A percentile compares a stretch with the other conserved stretches of the same genome.
phyloP scores from a whole-genome alignment of 1,140 invertebrate species.

The Bombus waltoni region DNA sequence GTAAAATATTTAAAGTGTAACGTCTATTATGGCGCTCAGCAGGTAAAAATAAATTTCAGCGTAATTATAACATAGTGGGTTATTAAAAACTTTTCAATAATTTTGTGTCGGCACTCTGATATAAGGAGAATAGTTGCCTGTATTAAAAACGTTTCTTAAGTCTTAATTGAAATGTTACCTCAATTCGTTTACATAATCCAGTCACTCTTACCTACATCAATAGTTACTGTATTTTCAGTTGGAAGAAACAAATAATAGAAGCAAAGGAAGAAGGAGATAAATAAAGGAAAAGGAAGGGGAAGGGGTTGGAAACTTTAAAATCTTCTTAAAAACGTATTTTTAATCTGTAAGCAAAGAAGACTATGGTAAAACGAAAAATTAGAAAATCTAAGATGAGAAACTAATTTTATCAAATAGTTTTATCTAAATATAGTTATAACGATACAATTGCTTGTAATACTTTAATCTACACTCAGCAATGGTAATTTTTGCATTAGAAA shows the following conservation, averaged over 20 bases:
- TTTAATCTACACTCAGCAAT: background rate
- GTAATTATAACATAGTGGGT: background rate
- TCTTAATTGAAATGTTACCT: slow-evolving; percentile 36
- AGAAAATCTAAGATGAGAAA: background rate
- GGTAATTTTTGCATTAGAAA: background rate
- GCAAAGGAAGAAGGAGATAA: background rate
- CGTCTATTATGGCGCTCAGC: no score
- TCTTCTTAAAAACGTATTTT: background rate
- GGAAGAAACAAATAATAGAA: background rate
- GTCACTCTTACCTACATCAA: background rate
- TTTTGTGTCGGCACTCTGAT: background rate
- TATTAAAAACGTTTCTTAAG: background rate
- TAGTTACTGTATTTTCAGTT: slow-evolving; percentile 6
- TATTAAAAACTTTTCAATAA: background rate
- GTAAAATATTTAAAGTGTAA: no score
- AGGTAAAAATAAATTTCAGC: no score
- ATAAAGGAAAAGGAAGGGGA: background rate
- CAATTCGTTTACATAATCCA: slow-evolving; percentile 31
- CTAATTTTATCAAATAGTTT: background rate
- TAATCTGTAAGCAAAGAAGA: background rate
- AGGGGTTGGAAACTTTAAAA: background rate
- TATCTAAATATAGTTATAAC: background rate
- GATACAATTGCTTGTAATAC: background rate
- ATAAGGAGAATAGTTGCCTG: background rate
- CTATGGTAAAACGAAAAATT: no score